phyloP scores from a whole-genome alignment of 1,140 invertebrate genomes.

The Babylonia areolata region DNA sequence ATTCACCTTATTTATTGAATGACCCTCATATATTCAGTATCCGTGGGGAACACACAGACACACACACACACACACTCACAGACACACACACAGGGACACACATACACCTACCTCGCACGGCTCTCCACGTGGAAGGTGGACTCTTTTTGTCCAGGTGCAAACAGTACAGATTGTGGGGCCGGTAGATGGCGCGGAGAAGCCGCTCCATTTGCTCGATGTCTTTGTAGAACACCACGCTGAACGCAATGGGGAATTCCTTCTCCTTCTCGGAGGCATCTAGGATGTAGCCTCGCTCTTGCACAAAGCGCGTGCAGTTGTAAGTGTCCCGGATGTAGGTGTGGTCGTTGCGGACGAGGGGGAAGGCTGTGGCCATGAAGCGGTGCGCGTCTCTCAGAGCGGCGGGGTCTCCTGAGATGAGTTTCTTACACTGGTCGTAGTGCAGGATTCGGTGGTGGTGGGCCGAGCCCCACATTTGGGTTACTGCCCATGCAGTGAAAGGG shows the following conservation, averaged over 20 bases:
- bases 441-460: background rate
- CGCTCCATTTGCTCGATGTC: conserved; percentile 67
- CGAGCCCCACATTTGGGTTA: background rate
- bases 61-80: background rate
- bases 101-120: conserved; percentile 33
- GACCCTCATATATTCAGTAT: too few species aligned
- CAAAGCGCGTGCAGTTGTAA: conserved; percentile 9
- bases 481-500: background rate
- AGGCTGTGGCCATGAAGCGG: background rate
- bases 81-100: background rate
- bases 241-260: conserved; percentile 59
- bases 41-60: conserved; percentile 12
- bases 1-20: too few species aligned
- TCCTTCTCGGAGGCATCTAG: conserved; percentile 52
- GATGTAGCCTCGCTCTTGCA: conserved; percentile 48
- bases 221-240: conserved; percentile 66
- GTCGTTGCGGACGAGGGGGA: background rate
- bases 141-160: conserved; percentile 64
- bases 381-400: background rate
- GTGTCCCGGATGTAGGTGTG: conserved; percentile 6
- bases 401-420: background rate
- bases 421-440: background rate
- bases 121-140: conserved; percentile 26
- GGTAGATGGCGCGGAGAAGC: conserved; percentile 61
- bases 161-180: conserved; percentile 69